Conservation (phyloP, 1,140 invertebrate genomes). For the Andrena cerasifolii region DNA sequence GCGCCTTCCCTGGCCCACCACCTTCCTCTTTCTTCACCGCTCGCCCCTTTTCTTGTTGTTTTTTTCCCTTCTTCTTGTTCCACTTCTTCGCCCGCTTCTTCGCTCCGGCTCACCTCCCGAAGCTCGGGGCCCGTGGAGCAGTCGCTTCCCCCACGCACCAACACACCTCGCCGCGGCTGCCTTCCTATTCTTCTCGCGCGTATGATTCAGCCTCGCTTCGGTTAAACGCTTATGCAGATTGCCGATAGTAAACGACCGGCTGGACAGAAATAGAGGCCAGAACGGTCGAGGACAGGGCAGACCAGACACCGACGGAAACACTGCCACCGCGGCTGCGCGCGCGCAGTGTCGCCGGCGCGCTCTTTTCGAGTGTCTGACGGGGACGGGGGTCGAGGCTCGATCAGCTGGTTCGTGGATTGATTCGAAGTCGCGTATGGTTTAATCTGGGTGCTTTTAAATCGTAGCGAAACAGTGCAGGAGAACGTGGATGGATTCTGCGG, state of each 20-base stretch:
- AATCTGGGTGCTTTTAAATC: too few species aligned
- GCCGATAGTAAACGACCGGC: constrained; percentile 72
- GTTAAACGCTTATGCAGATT: constrained; percentile 76
- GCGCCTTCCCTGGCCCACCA: constrained; percentile 67
- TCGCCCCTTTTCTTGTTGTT: constrained; percentile 16
- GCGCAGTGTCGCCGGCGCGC: constrained; percentile 2
- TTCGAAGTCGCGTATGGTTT: too few species aligned
- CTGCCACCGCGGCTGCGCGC: neutral
- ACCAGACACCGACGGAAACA: constrained; percentile 53
- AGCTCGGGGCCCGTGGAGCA: constrained; percentile 21
- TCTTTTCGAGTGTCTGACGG: too few species aligned
- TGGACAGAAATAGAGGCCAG: constrained; percentile 67
- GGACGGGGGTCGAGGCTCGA: too few species aligned
- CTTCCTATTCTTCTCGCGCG: constrained; percentile 70
- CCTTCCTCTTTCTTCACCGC: constrained; percentile 46
- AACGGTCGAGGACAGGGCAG: constrained; percentile 22
- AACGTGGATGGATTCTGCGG: too few species aligned
- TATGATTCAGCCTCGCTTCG: constrained; percentile 72
- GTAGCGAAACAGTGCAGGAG: too few species aligned
- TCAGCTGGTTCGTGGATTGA: too few species aligned
- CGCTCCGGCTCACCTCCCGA: constrained; percentile 14
- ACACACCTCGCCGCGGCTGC: constrained; percentile 57
- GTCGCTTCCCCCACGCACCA: constrained; percentile 49
- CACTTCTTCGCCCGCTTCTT: constrained; percentile 18
- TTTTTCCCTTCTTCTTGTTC: constrained; percentile 47